Evolutionary conservation across 2,888 invertebrate species (phyloP).

Genomic region (Brachyptera putata): DNA sequence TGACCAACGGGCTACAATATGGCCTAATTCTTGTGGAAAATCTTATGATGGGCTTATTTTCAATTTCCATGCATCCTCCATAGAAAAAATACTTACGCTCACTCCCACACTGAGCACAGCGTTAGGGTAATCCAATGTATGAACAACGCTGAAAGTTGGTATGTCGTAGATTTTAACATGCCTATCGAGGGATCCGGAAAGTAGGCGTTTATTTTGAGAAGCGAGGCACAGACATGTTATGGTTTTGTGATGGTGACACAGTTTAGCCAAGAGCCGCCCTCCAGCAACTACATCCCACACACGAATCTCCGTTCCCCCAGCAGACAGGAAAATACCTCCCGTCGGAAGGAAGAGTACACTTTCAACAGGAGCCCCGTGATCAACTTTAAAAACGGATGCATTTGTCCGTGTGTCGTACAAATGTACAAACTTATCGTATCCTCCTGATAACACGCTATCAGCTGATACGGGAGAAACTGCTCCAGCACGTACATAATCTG

Average conservation of each 20-base stretch:
- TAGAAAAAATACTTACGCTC: conserved; percentile 55
- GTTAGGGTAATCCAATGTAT: conserved; percentile 86
- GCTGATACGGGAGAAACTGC: conserved; percentile 70
- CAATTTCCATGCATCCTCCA: too few relatives aligned
- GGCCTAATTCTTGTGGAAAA: not conserved
- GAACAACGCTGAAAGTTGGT: conserved; percentile 78
- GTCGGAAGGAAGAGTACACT: conserved; percentile 81
- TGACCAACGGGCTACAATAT: too few relatives aligned
- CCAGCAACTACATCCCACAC: conserved; percentile 92
- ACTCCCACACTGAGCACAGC: conserved; percentile 81
- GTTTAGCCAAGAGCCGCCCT: conserved; percentile 74
- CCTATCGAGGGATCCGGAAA: conserved; percentile 88
- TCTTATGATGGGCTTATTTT: not conserved
- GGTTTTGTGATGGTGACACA: conserved; percentile 94
- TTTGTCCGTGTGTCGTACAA: conserved; percentile 79
- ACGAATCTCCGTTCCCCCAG: conserved; percentile 82
- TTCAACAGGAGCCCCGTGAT: conserved; percentile 89
- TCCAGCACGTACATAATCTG: conserved; percentile 82
- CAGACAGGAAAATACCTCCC: conserved; percentile 86
- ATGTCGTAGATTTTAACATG: conserved; percentile 92
- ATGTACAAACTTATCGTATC: conserved; percentile 84
- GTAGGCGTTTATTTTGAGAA: conserved; percentile 72
- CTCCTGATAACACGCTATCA: conserved; percentile 75
- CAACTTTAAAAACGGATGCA: conserved; percentile 64
- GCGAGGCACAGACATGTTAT: conserved; percentile 82